Base-by-base conservation (phyloP, 2,113 vertebrate species). In the Planiliza haematocheilus region DNA sequence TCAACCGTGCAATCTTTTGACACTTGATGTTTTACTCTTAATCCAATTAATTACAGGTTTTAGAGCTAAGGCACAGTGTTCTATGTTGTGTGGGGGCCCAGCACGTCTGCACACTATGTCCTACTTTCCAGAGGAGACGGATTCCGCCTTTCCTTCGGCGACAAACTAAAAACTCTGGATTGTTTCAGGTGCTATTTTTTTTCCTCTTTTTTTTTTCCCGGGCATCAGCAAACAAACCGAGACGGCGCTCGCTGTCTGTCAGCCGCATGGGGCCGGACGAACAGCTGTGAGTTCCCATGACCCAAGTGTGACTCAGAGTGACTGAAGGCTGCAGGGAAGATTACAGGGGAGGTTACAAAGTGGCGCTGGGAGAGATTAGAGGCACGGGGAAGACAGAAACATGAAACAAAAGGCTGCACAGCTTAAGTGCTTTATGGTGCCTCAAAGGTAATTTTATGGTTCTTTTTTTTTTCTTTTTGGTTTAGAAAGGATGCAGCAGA, bases 261-360 rank as follows among this genome's bases (percentile, higher is more conserved):
- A 38, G 9, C 77, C 7, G 82, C 79, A 74, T 74, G 84, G 52
- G 84, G 74, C 62, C 79, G 45, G 36, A 64, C 50, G 0, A 69
- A 74, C 89, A 89, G 86, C 87, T 91, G 87, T 55, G 82, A 68
- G 89, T 91, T 91, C 86, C 88, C 88, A 86, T 82, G 90, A 87
- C 87, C 89, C 59, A 14, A 46, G 60, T 30, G 46, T 75, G 82
- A 78, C 81, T 85, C 70, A 30, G 41, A 74, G 64, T 1, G 75
- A 68, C 72, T 16, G 72, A 55, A 59, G 62, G 70, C 62, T 67
- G 74, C 65, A 37, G 75, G 66, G 82, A 57, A 79, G 74, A 77
- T 83, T 79, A 82, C 49, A 84, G 66, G 76, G 81, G 74, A 77
- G 50, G 59, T 21, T 14, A 34, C 58, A 61, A 43, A 60, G 68